Percentiles rank a stretch among this genome's conserved stretches.
Evolutionary conservation across 2,113 vertebrate genomes (phyloP).

Genomic region (Hiodon alosoides): DNA sequence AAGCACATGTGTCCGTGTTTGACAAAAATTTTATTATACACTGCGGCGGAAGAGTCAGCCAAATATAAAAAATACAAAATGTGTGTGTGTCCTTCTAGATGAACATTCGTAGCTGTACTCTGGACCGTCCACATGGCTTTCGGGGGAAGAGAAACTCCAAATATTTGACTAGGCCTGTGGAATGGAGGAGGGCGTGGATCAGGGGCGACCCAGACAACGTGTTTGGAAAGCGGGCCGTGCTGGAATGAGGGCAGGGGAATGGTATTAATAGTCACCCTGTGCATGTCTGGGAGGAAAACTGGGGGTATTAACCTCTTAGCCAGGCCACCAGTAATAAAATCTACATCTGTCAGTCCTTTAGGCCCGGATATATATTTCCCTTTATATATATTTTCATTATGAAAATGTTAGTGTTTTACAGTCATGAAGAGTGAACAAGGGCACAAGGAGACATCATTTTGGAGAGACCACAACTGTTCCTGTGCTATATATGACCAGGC

Average conservation of each 20-base stretch:
- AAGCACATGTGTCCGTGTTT: too few relatives aligned
- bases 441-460: too few relatives aligned
- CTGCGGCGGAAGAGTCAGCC: neutral
- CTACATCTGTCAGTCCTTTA: too few relatives aligned
- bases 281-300: slow-evolving; percentile 20
- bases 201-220: neutral
- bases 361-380: too few relatives aligned
- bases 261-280: slow-evolving; percentile 45
- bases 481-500: too few relatives aligned
- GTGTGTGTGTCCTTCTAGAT: neutral
- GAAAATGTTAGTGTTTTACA: too few relatives aligned
- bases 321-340: neutral
- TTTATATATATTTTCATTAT: too few relatives aligned
- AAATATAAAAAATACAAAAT: neutral
- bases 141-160: neutral
- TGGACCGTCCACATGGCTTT: neutral
- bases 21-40: too few relatives aligned
- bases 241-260: slow-evolving; percentile 28
- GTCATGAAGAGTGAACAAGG: too few relatives aligned
- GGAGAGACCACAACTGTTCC: too few relatives aligned
- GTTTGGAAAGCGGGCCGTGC: slow-evolving; percentile 5
- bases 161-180: neutral
- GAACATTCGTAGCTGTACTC: neutral
- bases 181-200: neutral
- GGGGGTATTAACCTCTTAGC: slow-evolving; percentile 26